Base-by-base conservation (phyloP, 2,113 vertebrate genomes). In the Corythornis cristatus region DNA sequence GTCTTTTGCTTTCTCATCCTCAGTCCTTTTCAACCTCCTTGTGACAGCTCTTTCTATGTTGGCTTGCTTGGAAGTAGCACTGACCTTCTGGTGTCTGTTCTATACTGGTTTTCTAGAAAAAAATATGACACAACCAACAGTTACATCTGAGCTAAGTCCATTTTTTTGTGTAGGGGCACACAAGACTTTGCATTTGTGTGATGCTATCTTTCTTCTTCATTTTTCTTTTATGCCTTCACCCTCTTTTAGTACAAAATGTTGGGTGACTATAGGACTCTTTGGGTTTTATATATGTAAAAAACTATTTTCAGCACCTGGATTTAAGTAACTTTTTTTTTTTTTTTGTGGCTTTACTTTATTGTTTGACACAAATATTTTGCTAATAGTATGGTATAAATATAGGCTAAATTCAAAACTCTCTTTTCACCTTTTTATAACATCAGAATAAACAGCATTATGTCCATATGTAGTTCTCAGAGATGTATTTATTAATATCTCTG, bases 291-390 rank as follows among this genome's bases (percentile, higher is more conserved):
- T 33, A 40, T 73, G 13, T 9, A 15, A 73, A 17, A 17, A 82
- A 72, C 62, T 62, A 66, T 62, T 94, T 93, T 66, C 31, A 64
- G 42, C 58, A n/a, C 87, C 42, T 91, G 75, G 4, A 89, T 94
- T 58, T 82, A 26, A 17, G 35, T 62, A 83, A 12, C 25, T 87
- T 19, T 0, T 6, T 19, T 0, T 6, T 19, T 0, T 6, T 26
- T 88, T 90, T 64, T 74, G 31, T 70, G 29, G 15, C 46, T 73
- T 85, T 64, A 75, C 35, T 31, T 66, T 88, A 26, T 46, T 72
- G 23, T 83, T 73, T 2, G 8, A 31, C 25, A 33, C 14, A 61
- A 61, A 22, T 84, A 67, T 46, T 84, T 76, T 70, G n/a, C 23
- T 86, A 67, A 29, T 28, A 29, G 33, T 64, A 33, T 18, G 5